Percentiles rank a stretch among this genome's conserved stretches.
Conservation (phyloP, 2,113 vertebrate species). For the Lanius collurio region DNA sequence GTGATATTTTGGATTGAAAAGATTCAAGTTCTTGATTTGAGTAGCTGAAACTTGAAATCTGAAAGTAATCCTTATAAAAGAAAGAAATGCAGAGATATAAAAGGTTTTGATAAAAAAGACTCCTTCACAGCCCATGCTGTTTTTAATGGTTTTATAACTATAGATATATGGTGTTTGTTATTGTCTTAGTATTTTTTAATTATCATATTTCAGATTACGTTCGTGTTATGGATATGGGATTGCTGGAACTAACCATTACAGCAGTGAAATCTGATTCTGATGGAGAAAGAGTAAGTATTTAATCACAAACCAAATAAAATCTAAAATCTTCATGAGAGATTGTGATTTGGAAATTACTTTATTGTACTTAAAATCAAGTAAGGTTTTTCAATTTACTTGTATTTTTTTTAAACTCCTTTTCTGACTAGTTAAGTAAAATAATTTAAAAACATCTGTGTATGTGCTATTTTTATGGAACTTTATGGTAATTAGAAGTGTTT, state of each 20-base stretch:
- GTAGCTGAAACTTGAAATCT: not conserved
- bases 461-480: not conserved
- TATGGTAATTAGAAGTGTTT: not conserved
- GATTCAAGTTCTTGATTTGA: not conserved
- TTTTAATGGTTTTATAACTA: not conserved
- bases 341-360: not conserved
- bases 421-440: not conserved
- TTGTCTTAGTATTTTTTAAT: not conserved
- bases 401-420: not conserved
- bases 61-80: not conserved
- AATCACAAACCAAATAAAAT: not conserved
- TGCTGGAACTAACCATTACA: constrained; percentile 92
- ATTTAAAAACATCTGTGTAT: not conserved
- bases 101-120: not conserved
- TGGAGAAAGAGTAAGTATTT: constrained; percentile 81
- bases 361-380: not conserved
- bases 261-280: constrained; percentile 85
- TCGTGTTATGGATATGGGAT: constrained; percentile 95
- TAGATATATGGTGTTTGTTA: not conserved
- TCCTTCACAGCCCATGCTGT: not conserved
- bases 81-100: not conserved
- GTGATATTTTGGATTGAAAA: not conserved
- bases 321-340: not conserved
- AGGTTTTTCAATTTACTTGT: not conserved
- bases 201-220: constrained; percentile 86